Evolutionary conservation across 1,140 invertebrate species (phyloP).

Genomic region (Pararge aegeria): DNA sequence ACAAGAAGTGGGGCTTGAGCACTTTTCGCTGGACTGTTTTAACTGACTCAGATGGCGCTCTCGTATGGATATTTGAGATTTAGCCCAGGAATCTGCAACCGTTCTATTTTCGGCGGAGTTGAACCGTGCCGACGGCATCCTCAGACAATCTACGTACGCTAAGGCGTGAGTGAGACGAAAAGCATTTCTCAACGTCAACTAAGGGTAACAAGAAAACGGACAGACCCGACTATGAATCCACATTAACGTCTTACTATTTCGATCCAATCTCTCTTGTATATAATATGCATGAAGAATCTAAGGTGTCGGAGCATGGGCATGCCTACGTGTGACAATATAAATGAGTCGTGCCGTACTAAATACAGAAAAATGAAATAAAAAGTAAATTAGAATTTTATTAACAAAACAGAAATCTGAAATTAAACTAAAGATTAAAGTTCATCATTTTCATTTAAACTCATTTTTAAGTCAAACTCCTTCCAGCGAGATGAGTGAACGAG

Average conservation of each 20-base stretch:
- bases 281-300: constrained; percentile 38
- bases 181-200: constrained; percentile 44
- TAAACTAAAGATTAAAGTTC: constrained; percentile 17
- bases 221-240: constrained; percentile 64
- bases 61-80: constrained; percentile 81
- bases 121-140: constrained; percentile 50
- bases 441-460: constrained; percentile 34
- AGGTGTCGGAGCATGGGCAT: constrained; percentile 35
- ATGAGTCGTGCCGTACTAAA: constrained; percentile 19
- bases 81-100: constrained; percentile 79
- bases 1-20: constrained; percentile 86
- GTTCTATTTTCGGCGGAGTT: constrained; percentile 79
- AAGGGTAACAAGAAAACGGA: constrained; percentile 7
- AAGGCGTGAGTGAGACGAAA: constrained; percentile 62
- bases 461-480: constrained; percentile 52
- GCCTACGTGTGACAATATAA: too few species aligned
- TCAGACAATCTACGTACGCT: constrained; percentile 31
- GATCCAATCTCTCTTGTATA: constrained; percentile 61
- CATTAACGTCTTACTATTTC: constrained; percentile 77
- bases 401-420: not conserved
- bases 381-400: not conserved
- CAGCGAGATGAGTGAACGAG: constrained; percentile 53
- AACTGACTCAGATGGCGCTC: constrained; percentile 86
- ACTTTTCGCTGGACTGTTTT: constrained; percentile 84
- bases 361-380: not conserved